A percentile compares a stretch with the other conserved stretches of the same genome.
These are phyloP conservation scores for Isurus oxyrinchus DNA, from an alignment of 2,113 vertebrate genomes.

Conservation along the genomic window DNA sequence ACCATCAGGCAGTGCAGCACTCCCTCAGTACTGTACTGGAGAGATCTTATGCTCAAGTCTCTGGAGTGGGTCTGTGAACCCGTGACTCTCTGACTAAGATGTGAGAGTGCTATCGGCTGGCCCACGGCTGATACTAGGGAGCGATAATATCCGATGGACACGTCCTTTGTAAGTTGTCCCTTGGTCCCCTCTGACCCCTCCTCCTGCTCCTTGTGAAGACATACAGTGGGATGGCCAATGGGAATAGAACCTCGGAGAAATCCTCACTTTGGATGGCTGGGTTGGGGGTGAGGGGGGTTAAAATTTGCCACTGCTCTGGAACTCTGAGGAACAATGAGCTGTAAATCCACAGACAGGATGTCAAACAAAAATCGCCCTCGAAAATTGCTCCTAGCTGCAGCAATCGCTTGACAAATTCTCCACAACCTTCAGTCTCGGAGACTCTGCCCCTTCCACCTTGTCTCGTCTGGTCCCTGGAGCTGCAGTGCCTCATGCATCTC, in stretches of 20 bases:
- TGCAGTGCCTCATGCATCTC: not conserved
- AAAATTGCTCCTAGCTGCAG: not conserved
- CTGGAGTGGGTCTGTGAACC: no score
- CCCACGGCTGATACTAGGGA: no score
- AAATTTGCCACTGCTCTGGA: not conserved
- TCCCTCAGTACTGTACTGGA: not conserved
- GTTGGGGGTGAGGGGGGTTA: not conserved
- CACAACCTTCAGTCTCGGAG: not conserved
- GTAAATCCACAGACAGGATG: not conserved
- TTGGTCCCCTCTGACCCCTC: no score
- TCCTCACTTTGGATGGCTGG: not conserved
- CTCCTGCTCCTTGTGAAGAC: no score
- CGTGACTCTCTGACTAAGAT: no score
- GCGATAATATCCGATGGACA: no score
- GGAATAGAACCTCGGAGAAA: no score
- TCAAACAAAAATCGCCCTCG: not conserved
- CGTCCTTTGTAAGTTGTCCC: no score
- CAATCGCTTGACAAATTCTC: not conserved
- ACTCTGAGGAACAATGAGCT: not conserved
- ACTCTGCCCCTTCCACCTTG: not conserved
- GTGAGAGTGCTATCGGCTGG: no score
- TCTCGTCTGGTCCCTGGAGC: not conserved
- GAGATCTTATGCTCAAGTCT: no score
- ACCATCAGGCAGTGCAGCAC: not conserved
- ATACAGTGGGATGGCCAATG: no score